Base-by-base conservation (phyloP, 1,140 invertebrate species). In the Monochamus saltuarius region DNA sequence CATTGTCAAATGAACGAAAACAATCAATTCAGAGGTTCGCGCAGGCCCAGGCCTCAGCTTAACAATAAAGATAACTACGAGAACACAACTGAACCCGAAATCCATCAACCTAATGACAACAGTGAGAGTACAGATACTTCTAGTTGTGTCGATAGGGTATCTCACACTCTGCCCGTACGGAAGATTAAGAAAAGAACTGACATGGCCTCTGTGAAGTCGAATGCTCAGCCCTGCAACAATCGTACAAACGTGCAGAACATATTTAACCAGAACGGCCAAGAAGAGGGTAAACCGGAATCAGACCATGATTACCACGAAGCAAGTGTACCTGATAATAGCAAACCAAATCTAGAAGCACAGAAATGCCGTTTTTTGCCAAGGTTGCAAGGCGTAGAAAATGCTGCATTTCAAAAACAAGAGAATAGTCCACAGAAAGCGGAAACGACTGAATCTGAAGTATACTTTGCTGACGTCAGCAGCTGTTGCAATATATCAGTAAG, bases 391-490 rank as follows among this genome's bases (percentile, higher is more conserved):
- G 85, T 87, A 16, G 85, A 87, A 66, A 88, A 88, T 65, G 78
- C 84, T 1, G 85, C 81, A 1, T 87, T 88, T 65, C 82, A 84
- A 66, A 83, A 81, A 53, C 82, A 83, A 59, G 83, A 84, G 67
- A 75, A 62, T 50, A 79, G 79, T 40, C 78, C 81, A 0, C 79
- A 80, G 40, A 79, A 82, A 78, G 77, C 73, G 57, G 83, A 83
- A 64, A 80, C 83, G n/a, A 80, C 84, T 0, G 85, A 86, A 61
- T 91, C 89, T 2, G 90, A 93, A 76, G 81, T 93, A 1, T 92
- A 93, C 71, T 92, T 92, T 72, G 90, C 89, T 1, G 89, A 92
- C 69, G 89, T 91, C 0, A 91, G 89, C n/a, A 92, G 89, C 49
- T 91, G 89, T 69, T 91, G 89, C 65, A 88, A 88, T 70, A 85